Base-by-base conservation (phyloP, 2,113 vertebrate species). In the Proterorhinus semilunaris region DNA sequence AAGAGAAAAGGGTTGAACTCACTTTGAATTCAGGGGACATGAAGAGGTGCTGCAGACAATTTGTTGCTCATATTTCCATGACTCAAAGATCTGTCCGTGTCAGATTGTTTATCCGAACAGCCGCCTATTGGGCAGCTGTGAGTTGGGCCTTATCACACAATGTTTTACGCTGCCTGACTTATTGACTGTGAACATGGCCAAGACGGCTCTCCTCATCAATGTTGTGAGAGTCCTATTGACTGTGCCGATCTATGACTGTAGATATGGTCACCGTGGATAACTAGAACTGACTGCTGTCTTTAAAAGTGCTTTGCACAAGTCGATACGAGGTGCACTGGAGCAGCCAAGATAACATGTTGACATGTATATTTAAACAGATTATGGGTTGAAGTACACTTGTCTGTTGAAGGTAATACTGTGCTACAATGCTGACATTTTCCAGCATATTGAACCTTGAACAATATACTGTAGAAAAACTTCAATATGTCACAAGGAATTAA, bases 101-200 rank as follows among this genome's bases (percentile, higher is more conserved):
- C 78, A 81, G 77, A 79, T 74, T 80, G 82, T 84, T 87, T 83
- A 79, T 83, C 82, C 72, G 48, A 11, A 52, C 70, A 65, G 62
- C 15, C 55, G 67, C 71, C 51, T 83, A 85, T 85, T 71, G 81
- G 78, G 64, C 72, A 21, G 7, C 61, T 17, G 47, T 66, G 61
- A 62, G 64, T 74, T 1, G 7, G 47, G 79, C 77, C 27, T 80
- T 79, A 79, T 86, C 78, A 71, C 80, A 81, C 43, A 59, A 49
- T 78, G 76, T 84, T 89, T 87, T 85, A 84, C 69, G 42, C 80
- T 49, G 75, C 53, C 80, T 82, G 88, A 88, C 80, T 83, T 86
- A 90, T 85, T 85, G 89, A 89, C 83, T 66, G 65, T 36, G 59
- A 83, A 78, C 85, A 82, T 44, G 68, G 74, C 67, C 65, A 79